phyloP scores from a whole-genome alignment of 2,113 vertebrate genomes.

The Rhinopomastus cyanomelas region DNA sequence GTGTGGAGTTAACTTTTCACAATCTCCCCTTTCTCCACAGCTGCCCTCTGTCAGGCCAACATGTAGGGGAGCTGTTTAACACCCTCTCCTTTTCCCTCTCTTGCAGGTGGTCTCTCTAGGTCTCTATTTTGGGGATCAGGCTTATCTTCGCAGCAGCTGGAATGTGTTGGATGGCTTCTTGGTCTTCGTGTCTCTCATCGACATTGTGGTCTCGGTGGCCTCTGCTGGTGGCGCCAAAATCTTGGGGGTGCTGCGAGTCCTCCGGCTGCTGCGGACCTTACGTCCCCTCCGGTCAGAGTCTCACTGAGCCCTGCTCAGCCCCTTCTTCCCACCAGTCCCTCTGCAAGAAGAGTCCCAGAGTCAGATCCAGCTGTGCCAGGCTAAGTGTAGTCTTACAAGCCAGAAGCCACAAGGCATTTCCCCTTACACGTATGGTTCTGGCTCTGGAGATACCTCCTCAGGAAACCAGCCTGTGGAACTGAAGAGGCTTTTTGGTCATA shows the following conservation, averaged over 20 bases:
- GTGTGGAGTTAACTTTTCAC: neutral
- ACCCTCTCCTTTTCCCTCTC: neutral
- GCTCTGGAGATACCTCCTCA: neutral
- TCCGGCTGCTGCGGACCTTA: slow-evolving; percentile 90
- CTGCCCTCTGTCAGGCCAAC: neutral
- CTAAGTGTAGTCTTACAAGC: neutral
- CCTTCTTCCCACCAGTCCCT: neutral
- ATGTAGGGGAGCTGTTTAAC: neutral
- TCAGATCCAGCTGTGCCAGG: neutral
- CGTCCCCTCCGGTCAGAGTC: slow-evolving; percentile 89
- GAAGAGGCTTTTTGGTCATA: neutral
- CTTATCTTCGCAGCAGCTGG: slow-evolving; percentile 97
- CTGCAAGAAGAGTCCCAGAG: neutral
- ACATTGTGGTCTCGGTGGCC: slow-evolving; percentile 96
- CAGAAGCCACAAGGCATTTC: neutral
- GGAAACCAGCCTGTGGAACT: neutral
- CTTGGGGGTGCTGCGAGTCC: slow-evolving; percentile 91
- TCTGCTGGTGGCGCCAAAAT: slow-evolving; percentile 95
- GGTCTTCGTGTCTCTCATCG: slow-evolving; percentile 96
- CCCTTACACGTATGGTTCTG: neutral
- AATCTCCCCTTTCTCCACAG: neutral
- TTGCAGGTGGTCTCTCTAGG: slow-evolving; percentile 94
- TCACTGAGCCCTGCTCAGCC: accelerated
- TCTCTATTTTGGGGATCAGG: slow-evolving; percentile 90
- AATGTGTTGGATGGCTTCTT: slow-evolving; percentile 96